phyloP scores from a whole-genome alignment of 2,888 invertebrate species.

The Oxycera nigricornis region DNA sequence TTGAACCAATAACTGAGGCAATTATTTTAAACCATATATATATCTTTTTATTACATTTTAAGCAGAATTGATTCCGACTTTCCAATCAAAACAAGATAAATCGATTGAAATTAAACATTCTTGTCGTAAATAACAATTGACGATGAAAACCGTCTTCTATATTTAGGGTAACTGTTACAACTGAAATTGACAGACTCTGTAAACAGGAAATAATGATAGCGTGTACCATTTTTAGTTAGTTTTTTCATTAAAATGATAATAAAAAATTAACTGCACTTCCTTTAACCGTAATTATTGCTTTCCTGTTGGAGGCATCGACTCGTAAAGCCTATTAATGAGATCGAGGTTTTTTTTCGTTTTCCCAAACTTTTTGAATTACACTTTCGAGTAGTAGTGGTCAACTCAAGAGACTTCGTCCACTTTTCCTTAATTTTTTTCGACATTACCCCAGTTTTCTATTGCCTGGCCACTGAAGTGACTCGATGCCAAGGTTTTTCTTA shows the following conservation, averaged over 20 bases:
- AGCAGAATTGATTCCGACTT: background rate
- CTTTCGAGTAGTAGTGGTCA: background rate
- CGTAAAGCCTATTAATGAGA: background rate
- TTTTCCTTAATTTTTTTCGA: background rate
- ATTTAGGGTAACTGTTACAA: background rate
- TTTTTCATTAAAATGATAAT: background rate
- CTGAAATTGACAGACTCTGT: background rate
- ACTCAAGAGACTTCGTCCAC: background rate
- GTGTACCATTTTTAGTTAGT: background rate
- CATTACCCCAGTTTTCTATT: background rate
- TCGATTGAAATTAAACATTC: background rate
- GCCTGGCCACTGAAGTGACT: background rate
- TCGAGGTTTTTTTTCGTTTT: background rate
- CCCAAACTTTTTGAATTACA: no score
- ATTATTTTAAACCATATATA: background rate
- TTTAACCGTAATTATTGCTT: background rate
- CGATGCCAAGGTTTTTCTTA: background rate
- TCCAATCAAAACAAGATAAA: background rate
- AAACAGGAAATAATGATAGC: background rate
- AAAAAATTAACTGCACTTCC: background rate
- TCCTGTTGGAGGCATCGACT: background rate
- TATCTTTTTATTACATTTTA: background rate
- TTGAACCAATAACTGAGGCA: background rate
- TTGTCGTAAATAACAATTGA: background rate
- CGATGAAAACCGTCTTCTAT: background rate